These are phyloP conservation scores for Asarcornis scutulata DNA, from an alignment of 2,113 vertebrate species.

Conservation along the genomic window DNA sequence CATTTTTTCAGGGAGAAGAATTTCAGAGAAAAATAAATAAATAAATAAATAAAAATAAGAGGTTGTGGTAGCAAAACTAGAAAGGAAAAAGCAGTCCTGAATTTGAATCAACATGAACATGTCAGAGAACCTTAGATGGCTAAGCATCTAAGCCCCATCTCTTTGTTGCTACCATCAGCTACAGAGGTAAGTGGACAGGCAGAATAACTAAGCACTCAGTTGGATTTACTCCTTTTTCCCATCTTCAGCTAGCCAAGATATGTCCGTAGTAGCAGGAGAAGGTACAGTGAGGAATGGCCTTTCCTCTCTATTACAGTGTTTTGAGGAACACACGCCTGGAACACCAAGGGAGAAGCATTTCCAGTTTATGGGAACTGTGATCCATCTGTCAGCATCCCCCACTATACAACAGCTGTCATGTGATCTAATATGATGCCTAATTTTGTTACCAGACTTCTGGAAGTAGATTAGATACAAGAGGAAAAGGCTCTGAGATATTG, in stretches of 20 bases:
- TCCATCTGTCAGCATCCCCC: neutral
- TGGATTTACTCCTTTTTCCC: neutral
- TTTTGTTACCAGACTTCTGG: neutral
- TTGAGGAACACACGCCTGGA: fast-evolving
- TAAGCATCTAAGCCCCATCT: neutral
- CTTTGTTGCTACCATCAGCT: neutral
- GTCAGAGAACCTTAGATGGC: neutral
- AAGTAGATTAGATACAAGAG: neutral
- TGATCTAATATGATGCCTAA: neutral
- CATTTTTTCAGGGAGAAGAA: neutral
- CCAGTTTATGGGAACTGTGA: neutral
- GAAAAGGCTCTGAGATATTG: neutral
- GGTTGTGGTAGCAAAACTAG: neutral
- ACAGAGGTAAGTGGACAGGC: neutral
- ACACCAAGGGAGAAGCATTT: neutral
- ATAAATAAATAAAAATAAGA: neutral
- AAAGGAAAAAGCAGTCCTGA: neutral
- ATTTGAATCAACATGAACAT: neutral
- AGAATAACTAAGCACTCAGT: neutral
- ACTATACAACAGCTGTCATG: neutral
- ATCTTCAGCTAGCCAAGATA: neutral
- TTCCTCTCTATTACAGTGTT: neutral
- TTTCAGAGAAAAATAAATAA: neutral
- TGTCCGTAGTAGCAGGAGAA: neutral
- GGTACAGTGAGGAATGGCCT: neutral